Percentiles rank a stretch among this genome's conserved stretches.
phyloP scores from a whole-genome alignment of 2,888 invertebrate species.

The Pelosia muscerda region DNA sequence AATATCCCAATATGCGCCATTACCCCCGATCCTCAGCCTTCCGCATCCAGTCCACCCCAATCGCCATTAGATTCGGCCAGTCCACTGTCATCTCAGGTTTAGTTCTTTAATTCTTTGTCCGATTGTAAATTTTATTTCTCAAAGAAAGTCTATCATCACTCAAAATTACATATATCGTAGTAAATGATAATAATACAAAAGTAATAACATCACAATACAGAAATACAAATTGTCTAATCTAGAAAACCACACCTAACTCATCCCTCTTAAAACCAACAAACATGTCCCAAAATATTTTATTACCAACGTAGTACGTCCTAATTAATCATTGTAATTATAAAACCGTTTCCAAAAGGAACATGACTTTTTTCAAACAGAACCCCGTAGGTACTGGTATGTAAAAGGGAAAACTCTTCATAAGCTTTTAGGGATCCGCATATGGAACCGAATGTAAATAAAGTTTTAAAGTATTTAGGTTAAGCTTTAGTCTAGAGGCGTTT shows the following conservation, averaged over 20 bases:
- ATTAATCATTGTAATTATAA: conserved; percentile 52
- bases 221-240: not conserved
- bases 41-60: no score
- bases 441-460: conserved; percentile 35
- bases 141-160: no score
- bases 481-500: conserved; percentile 23
- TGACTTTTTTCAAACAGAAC: conserved; percentile 40
- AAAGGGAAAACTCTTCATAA: conserved; percentile 42
- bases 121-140: no score
- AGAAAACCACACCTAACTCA: not conserved
- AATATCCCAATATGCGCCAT: no score
- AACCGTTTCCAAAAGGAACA: conserved; percentile 37
- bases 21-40: no score
- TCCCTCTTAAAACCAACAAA: not conserved
- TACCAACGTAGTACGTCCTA: conserved; percentile 29
- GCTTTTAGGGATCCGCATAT: conserved; percentile 44
- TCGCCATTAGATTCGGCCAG: no score
- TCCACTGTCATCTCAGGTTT: no score
- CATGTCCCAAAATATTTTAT: conserved; percentile 30
- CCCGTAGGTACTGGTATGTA: conserved; percentile 56
- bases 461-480: conserved; percentile 35
- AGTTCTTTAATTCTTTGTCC: no score
- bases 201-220: no score
- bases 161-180: no score
- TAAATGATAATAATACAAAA: no score